phyloP scores from a whole-genome alignment of 2,888 invertebrate genomes.

The Chromoteleia sp. region DNA sequence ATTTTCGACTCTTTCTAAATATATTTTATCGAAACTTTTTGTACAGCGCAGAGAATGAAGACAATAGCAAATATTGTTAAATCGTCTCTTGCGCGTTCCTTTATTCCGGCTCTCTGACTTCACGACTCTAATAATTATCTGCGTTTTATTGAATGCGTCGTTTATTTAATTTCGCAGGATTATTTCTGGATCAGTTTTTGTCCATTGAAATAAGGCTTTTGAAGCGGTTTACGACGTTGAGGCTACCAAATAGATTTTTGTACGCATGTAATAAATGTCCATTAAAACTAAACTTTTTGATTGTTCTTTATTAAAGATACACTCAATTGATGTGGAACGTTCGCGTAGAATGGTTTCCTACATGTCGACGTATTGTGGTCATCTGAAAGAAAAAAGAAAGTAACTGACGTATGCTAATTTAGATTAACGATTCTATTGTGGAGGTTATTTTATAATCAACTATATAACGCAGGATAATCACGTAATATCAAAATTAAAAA shows the following conservation, averaged over 20 bases:
- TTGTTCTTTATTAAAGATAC: conserved; percentile 55
- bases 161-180: conserved; percentile 30
- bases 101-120: not conserved
- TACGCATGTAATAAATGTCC: conserved; percentile 30
- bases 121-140: conserved; percentile 10
- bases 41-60: too few relatives aligned
- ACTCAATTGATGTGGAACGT: conserved; percentile 43
- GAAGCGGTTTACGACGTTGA: conserved; percentile 25
- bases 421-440: too few relatives aligned
- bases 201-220: conserved; percentile 20
- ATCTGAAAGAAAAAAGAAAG: conserved; percentile 15
- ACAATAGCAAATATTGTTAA: too few relatives aligned
- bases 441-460: too few relatives aligned
- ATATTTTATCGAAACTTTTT: too few relatives aligned
- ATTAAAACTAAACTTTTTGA: conserved; percentile 57
- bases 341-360: conserved; percentile 18
- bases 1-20: too few relatives aligned
- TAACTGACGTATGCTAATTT: conserved; percentile 33
- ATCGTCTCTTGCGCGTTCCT: not conserved
- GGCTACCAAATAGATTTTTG: conserved; percentile 23
- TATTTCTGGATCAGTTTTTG: conserved; percentile 20
- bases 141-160: not conserved
- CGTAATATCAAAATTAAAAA: too few relatives aligned
- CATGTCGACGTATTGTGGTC: conserved; percentile 8
- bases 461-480: too few relatives aligned